These are phyloP conservation scores for Eutrigla gurnardus DNA, from an alignment of 2,797 vertebrate genomes.

Conservation along the genomic window DNA sequence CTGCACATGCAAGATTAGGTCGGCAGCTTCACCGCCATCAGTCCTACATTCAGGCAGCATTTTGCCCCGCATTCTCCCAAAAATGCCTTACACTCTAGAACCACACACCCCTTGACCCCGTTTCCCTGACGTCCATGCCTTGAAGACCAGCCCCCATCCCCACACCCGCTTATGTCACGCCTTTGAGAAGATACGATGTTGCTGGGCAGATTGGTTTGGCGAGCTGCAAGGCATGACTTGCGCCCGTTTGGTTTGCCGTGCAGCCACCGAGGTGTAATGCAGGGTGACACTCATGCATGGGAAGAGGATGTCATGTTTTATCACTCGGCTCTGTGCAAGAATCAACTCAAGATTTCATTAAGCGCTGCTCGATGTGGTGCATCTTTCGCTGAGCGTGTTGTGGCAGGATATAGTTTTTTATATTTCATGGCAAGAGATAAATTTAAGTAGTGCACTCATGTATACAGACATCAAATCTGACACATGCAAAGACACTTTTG, in stretches of 20 bases:
- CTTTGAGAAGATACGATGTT: slow-evolving; percentile 61
- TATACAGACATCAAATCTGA: background rate
- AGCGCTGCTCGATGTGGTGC: background rate
- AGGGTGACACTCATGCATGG: slow-evolving; percentile 53
- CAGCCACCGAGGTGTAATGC: slow-evolving; percentile 51
- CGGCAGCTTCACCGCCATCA: background rate
- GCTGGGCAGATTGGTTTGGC: slow-evolving; percentile 69
- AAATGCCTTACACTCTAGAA: background rate
- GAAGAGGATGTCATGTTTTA: slow-evolving; percentile 50
- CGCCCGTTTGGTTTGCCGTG: slow-evolving; percentile 52
- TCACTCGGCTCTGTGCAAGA: slow-evolving; percentile 13
- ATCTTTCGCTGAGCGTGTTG: slow-evolving; percentile 12
- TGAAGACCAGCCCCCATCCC: slow-evolving; percentile 41
- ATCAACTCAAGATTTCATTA: slow-evolving; percentile 36
- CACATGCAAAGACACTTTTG: background rate
- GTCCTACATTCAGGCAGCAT: background rate
- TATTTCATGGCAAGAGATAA: slow-evolving; percentile 21
- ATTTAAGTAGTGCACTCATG: background rate
- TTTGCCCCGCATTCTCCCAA: background rate
- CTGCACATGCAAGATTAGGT: slow-evolving; percentile 14
- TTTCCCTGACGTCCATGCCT: slow-evolving; percentile 14
- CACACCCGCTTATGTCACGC: slow-evolving; percentile 40
- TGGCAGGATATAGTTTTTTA: slow-evolving; percentile 14
- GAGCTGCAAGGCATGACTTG: slow-evolving; percentile 47
- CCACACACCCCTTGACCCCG: background rate